Evolutionary conservation across 2,797 vertebrate species (phyloP).

Genomic region (Oreortyx pictus): DNA sequence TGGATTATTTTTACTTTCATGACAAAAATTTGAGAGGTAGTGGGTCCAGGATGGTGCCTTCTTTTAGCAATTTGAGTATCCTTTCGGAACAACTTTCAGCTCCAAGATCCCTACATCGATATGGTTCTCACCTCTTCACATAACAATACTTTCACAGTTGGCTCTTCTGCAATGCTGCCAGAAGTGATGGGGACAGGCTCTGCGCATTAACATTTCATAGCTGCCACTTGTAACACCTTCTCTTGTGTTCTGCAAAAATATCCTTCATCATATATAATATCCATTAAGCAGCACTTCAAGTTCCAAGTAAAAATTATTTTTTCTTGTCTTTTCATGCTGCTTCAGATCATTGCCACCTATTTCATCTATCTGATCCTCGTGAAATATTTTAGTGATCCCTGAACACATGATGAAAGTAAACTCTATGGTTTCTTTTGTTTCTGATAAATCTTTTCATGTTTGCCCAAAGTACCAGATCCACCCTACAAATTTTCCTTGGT

Average conservation of each 20-base stretch:
- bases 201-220: not conserved
- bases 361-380: not conserved
- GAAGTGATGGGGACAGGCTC: not conserved
- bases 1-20: not conserved
- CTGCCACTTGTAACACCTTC: not conserved
- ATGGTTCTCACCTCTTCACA: not conserved
- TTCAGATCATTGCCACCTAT: not conserved
- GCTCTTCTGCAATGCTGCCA: not conserved
- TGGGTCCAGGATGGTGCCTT: not conserved
- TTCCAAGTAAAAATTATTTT: not conserved
- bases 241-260: not conserved
- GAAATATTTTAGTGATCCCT: slow-evolving; percentile 14
- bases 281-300: not conserved
- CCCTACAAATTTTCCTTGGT: slow-evolving; percentile 54
- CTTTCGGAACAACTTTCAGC: not conserved
- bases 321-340: slow-evolving; percentile 19
- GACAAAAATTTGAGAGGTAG: not conserved
- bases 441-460: slow-evolving; percentile 61
- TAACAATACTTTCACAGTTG: not conserved
- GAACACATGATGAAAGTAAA: slow-evolving; percentile 11
- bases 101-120: not conserved
- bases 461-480: slow-evolving; percentile 37
- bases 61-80: not conserved
- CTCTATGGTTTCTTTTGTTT: slow-evolving; percentile 44
- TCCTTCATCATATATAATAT: not conserved